A percentile compares a stretch with the other conserved stretches of the same genome.
Evolutionary conservation across 2,113 vertebrate genomes (phyloP).

Genomic region (Pagrus major): DNA sequence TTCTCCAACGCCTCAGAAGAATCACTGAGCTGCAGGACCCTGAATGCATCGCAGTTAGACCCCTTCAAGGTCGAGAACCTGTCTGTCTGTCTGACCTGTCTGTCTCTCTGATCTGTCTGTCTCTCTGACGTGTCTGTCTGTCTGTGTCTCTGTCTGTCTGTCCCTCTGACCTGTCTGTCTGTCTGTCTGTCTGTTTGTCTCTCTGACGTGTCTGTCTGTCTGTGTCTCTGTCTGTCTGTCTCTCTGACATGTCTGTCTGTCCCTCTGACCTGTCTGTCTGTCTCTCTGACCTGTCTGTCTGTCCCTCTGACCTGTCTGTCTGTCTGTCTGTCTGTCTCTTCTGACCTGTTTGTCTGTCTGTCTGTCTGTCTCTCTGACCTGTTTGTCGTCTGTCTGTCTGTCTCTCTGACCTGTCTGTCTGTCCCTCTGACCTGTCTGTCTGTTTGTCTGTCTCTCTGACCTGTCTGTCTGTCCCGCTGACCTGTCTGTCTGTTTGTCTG

Average conservation of each 20-base stretch:
- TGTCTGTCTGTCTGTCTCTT: background rate
- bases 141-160: no score
- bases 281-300: background rate
- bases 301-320: conserved; percentile 1
- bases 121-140: background rate
- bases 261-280: background rate
- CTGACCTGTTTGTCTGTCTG: background rate
- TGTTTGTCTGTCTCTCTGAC: background rate
- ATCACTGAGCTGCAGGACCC: conserved; percentile 26
- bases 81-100: background rate
- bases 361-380: background rate
- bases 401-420: background rate
- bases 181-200: no score
- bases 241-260: no score
- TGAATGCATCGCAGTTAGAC: conserved; percentile 29
- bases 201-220: background rate
- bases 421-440: background rate
- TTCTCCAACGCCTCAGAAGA: conserved; percentile 18
- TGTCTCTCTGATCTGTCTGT: background rate
- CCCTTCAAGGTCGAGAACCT: conserved; percentile 16
- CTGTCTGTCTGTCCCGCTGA: background rate
- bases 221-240: no score
- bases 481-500: background rate
- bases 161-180: background rate
- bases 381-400: background rate